Conservation (phyloP, 2,797 vertebrate species). For the Mus caroli region DNA sequence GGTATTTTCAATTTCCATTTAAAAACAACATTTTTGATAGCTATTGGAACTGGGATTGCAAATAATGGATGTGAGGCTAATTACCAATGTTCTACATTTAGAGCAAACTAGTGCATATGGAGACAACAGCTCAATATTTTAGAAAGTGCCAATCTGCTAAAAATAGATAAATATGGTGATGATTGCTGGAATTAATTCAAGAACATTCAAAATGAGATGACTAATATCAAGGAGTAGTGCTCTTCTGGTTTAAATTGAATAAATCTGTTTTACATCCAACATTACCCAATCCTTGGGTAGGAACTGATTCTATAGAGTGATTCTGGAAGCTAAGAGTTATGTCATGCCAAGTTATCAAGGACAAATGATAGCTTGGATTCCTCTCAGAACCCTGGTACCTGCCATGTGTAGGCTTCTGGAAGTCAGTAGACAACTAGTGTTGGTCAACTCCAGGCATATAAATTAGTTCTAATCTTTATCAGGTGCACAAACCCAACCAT, state of each 20-base stretch:
- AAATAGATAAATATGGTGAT: conserved; percentile 86
- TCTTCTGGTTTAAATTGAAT: conserved; percentile 80
- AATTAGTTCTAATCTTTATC: neutral
- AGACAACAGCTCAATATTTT: conserved; percentile 81
- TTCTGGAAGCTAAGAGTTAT: conserved; percentile 29
- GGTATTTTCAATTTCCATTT: conserved; percentile 64
- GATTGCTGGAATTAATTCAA: conserved; percentile 88
- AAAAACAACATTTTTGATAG: conserved; percentile 75
- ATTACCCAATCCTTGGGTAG: conserved; percentile 62
- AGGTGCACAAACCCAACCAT: neutral
- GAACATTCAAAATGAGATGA: conserved; percentile 84
- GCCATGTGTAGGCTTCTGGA: neutral
- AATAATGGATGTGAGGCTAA: conserved; percentile 79
- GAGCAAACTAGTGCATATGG: conserved; percentile 80
- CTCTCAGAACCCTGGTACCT: conserved; percentile 10
- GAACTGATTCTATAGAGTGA: conserved; percentile 54
- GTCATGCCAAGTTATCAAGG: conserved; percentile 48
- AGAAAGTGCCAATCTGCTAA: conserved; percentile 82
- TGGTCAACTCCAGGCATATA: neutral
- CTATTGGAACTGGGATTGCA: conserved; percentile 72
- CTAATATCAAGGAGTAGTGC: conserved; percentile 83
- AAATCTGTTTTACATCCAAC: conserved; percentile 63
- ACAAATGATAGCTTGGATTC: neutral
- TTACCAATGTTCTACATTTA: conserved; percentile 80
- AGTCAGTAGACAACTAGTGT: neutral